phyloP scores from a whole-genome alignment of 2,888 invertebrate genomes.

The Cataglyphis livida region DNA sequence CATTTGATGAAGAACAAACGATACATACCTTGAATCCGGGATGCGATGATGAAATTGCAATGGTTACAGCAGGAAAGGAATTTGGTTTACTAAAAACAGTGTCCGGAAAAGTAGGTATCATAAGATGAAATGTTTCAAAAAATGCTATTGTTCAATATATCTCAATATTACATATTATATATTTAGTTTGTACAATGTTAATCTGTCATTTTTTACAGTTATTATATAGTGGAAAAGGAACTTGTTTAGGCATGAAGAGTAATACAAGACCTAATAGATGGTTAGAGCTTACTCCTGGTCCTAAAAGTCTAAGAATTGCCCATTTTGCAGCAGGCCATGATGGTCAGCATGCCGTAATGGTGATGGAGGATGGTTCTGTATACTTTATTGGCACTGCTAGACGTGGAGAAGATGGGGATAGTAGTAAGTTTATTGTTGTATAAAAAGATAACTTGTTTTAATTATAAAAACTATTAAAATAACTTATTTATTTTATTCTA shows the following conservation, averaged over 20 bases:
- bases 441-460: background rate
- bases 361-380: slow-evolving; percentile 97
- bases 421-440: slow-evolving; percentile 85
- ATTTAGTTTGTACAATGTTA: slow-evolving; percentile 6
- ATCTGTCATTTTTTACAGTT: slow-evolving; percentile 86
- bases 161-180: background rate
- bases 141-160: background rate
- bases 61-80: slow-evolving; percentile 95
- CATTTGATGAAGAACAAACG: slow-evolving; percentile 90
- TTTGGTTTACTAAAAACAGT: slow-evolving; percentile 94
- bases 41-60: slow-evolving; percentile 92
- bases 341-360: slow-evolving; percentile 95
- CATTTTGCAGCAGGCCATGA: slow-evolving; percentile 97
- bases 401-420: slow-evolving; percentile 97
- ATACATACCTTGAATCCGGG: slow-evolving; percentile 86
- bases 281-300: slow-evolving; percentile 89
- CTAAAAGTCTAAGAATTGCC: slow-evolving; percentile 90
- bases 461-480: background rate
- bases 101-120: slow-evolving; percentile 91
- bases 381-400: slow-evolving; percentile 94
- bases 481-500: slow-evolving; percentile 66
- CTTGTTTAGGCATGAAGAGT: slow-evolving; percentile 94
- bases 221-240: slow-evolving; percentile 94
- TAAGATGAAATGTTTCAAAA: background rate
- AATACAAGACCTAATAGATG: slow-evolving; percentile 88